Base-by-base conservation (phyloP, 2,888 invertebrate genomes). In the Aphodius sticticus region DNA sequence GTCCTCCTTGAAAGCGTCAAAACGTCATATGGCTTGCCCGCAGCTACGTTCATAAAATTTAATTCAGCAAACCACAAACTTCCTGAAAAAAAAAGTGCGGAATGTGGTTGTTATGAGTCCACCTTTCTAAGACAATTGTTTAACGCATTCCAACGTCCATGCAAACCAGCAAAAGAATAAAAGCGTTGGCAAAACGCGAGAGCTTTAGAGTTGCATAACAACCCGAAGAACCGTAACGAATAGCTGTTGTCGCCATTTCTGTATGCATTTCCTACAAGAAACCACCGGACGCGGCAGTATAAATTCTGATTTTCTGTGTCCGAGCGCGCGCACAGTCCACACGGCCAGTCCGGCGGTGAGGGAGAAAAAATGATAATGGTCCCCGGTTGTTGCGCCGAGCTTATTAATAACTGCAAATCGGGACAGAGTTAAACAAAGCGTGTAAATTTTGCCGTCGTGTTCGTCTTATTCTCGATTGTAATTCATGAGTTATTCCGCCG, bases 211-310 rank as follows among this genome's bases (percentile, higher is more conserved):
- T 74, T 74, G 74, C 74, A 74, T 36, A 70, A 70, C 71, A 6
- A 16, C 35, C 36, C 16, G n/a, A 36, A 74, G 74, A 36, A 70
- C 71, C 71, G 71, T 70, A 70, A 70, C 71, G 71, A 26, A 70
- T 70, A 16, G 16, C 71, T 9, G 71, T 26, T 70, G 53, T 53
- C 53, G 53, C 53, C 53, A 53, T 53, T 53, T 12, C 53, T 53
- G 53, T 26, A 5, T 16, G 71, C 71, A 70, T 26, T 70, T 74
- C 74, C 74, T 74, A 74, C 74, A 74, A 74, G 74, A 36, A 74
- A 74, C 74, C 14, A 74, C 74, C 74, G 74, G 74, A 74, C 36
- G 74, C 16, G 16, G 74, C 36, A 15, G 53, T 74, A 16, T 74
- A 74, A 74, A 6, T 16, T 74, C 16, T 53, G 53, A 53, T 53